These are phyloP conservation scores for Sialia sialis DNA, from an alignment of 2,113 vertebrate genomes.

Conservation along the genomic window DNA sequence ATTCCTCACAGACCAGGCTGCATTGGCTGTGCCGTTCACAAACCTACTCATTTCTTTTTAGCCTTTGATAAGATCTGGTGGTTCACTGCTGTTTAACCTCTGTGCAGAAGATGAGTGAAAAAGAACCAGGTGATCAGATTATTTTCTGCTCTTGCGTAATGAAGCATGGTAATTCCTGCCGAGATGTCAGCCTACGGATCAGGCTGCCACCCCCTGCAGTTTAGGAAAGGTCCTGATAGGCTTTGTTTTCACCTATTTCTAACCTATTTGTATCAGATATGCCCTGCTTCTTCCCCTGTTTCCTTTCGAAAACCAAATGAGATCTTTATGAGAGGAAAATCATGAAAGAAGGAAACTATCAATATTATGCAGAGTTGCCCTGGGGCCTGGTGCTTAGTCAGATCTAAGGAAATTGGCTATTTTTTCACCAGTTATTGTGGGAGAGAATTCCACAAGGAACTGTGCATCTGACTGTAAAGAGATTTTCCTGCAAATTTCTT, in stretches of 20 bases:
- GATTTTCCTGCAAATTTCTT: background rate
- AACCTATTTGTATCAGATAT: background rate
- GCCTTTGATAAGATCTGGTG: constrained; percentile 21
- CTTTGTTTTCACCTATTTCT: background rate
- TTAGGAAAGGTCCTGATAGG: background rate
- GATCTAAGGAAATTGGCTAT: background rate
- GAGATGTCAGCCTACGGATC: background rate
- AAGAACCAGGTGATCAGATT: background rate
- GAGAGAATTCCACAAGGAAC: background rate
- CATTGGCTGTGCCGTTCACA: background rate
- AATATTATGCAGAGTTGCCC: background rate
- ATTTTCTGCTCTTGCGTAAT: background rate
- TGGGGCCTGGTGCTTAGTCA: background rate
- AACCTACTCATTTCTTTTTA: background rate
- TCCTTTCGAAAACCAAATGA: background rate
- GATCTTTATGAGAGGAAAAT: background rate
- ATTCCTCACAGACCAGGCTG: background rate
- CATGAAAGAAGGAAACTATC: background rate
- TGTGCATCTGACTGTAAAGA: background rate
- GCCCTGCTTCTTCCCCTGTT: background rate
- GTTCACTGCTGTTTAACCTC: background rate
- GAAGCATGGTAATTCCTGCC: background rate
- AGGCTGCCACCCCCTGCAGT: background rate
- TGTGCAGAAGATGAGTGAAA: background rate
- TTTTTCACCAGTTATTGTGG: background rate